These are phyloP conservation scores for Agapostemon virescens DNA, from an alignment of 2,888 invertebrate genomes.

Conservation along the genomic window DNA sequence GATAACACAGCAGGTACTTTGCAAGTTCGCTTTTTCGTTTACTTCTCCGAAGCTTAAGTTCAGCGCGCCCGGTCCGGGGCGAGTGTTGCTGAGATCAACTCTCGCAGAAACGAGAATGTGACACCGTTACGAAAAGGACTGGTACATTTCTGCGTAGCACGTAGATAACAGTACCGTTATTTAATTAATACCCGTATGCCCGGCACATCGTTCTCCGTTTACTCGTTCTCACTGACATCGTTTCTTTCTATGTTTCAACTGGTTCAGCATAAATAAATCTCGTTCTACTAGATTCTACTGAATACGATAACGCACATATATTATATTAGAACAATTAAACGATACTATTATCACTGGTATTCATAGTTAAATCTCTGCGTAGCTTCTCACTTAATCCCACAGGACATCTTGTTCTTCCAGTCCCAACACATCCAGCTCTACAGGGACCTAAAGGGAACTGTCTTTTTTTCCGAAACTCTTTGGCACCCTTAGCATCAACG, in stretches of 20 bases:
- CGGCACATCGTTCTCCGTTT: background rate
- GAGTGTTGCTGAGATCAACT: slow-evolving; percentile 47
- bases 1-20: background rate
- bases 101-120: slow-evolving; percentile 40
- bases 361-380: background rate
- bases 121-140: slow-evolving; percentile 38
- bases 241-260: background rate
- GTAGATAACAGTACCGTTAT: slow-evolving; percentile 41
- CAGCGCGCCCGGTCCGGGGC: slow-evolving; percentile 7
- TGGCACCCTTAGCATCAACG: slow-evolving; percentile 14
- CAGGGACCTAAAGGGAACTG: background rate
- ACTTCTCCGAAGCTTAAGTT: slow-evolving; percentile 15
- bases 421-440: background rate
- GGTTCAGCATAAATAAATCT: background rate
- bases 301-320: slow-evolving; percentile 1
- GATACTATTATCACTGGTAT: slow-evolving; percentile 9
- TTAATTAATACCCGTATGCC: slow-evolving; percentile 41
- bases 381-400: background rate
- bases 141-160: slow-evolving; percentile 39
- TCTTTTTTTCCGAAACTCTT: slow-evolving; percentile 10
- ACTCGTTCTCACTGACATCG: background rate
- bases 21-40: background rate
- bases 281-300: background rate
- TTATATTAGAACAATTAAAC: background rate
- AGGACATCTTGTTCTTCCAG: background rate